These are phyloP conservation scores for Cristatella mucedo DNA, from an alignment of 2,888 invertebrate species.

Conservation along the genomic window DNA sequence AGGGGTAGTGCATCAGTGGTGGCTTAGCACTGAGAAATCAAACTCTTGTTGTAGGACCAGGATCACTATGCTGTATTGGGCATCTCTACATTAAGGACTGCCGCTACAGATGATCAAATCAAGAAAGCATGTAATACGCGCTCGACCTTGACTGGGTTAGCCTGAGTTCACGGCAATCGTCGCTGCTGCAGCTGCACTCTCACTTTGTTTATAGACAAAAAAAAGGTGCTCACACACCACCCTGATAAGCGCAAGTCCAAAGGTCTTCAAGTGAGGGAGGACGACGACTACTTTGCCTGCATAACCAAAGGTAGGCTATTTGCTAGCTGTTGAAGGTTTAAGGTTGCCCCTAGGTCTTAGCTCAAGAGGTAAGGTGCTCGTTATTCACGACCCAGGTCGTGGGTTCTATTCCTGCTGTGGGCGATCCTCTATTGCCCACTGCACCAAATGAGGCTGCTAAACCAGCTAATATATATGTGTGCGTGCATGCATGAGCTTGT, in stretches of 20 bases:
- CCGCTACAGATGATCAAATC: conserved; percentile 79
- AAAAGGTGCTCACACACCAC: conserved; percentile 80
- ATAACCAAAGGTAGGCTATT: conserved; percentile 57
- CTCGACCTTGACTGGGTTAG: neutral
- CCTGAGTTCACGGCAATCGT: neutral
- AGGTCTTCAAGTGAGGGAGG: conserved; percentile 59
- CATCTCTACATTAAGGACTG: conserved; percentile 60
- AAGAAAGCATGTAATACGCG: conserved; percentile 67
- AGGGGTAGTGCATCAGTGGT: too few species aligned
- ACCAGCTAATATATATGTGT: too few species aligned
- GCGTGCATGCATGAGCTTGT: too few species aligned
- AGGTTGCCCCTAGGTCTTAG: too few species aligned
- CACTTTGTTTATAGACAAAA: conserved; percentile 44
- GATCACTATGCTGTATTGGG: conserved; percentile 94
- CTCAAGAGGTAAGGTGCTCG: too few species aligned
- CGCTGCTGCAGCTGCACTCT: conserved; percentile 2
- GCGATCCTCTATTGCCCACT: too few species aligned
- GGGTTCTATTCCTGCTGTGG: too few species aligned
- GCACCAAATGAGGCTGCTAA: too few species aligned
- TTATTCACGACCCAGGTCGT: too few species aligned
- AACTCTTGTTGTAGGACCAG: conserved; percentile 49
- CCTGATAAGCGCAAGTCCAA: conserved; percentile 86
- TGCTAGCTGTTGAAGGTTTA: conserved; percentile 1
- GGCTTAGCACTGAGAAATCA: conserved; percentile 10
- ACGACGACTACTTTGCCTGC: conserved; percentile 82